Evolutionary conservation across 64 coral and sea anemone species (phyloP).

Genomic region (Dendronephthya gigantea): DNA sequence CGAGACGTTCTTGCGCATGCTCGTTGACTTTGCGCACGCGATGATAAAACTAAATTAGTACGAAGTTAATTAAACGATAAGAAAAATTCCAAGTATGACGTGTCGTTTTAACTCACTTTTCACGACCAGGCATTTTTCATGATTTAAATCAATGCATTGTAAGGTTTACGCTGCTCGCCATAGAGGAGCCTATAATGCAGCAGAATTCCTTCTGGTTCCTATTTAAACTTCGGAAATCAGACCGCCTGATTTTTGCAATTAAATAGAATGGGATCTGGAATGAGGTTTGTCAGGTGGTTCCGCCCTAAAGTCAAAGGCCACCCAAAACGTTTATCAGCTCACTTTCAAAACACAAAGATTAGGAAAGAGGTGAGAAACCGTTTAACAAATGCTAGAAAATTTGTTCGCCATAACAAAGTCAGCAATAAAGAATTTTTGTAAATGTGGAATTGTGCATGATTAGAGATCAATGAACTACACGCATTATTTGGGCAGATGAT

Average conservation of each 20-base stretch:
- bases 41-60: not conserved
- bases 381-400: not conserved
- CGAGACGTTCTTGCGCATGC: too few species aligned
- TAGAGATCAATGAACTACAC: too few species aligned
- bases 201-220: not conserved
- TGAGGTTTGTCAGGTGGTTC: not conserved
- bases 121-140: not conserved
- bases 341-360: not conserved
- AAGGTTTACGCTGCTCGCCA: not conserved
- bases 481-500: not conserved
- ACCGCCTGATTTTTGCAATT: not conserved
- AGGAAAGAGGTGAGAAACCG: not conserved
- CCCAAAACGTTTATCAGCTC: conserved; percentile 7
- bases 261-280: not conserved
- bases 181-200: not conserved
- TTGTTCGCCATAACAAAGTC: not conserved
- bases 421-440: not conserved
- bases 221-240: conserved; percentile 14
- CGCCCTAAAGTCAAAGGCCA: conserved; percentile 20
- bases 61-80: not conserved
- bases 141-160: not conserved
- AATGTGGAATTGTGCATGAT: not conserved
- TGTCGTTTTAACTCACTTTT: not conserved
- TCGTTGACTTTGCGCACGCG: not conserved
- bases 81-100: not conserved